These are phyloP conservation scores for Speoplatyrhinus poulsoni DNA, from an alignment of 2,113 vertebrate species.

Conservation along the genomic window DNA sequence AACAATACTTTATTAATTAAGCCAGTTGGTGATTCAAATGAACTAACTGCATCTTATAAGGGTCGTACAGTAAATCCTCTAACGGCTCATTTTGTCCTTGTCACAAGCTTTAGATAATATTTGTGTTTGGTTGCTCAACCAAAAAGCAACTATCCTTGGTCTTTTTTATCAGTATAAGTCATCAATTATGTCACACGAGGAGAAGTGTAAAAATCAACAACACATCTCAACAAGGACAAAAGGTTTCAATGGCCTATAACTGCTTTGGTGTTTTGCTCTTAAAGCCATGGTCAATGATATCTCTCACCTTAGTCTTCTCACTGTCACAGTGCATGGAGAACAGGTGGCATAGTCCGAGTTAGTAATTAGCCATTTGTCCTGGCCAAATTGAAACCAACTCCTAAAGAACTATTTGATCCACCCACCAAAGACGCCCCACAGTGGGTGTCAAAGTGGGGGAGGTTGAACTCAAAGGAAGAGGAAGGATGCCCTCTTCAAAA, in stretches of 20 bases:
- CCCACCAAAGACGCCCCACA: constrained; percentile 32
- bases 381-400: constrained; percentile 37
- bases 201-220: constrained; percentile 37
- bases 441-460: constrained; percentile 64
- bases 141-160: constrained; percentile 34
- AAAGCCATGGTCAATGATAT: constrained; percentile 55
- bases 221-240: constrained; percentile 23
- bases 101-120: constrained; percentile 38
- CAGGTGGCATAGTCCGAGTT: constrained; percentile 39
- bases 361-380: constrained; percentile 57
- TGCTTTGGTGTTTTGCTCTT: constrained; percentile 13
- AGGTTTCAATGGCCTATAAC: background rate
- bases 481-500: constrained; percentile 71
- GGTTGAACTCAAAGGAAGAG: constrained; percentile 60
- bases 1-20: too few relatives aligned
- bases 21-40: too few relatives aligned
- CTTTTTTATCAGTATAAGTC: constrained; percentile 12
- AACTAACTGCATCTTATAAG: too few relatives aligned
- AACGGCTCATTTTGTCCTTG: constrained; percentile 12
- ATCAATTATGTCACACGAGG: constrained; percentile 20
- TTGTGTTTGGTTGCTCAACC: constrained; percentile 8
- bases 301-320: background rate
- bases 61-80: too few relatives aligned
- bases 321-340: background rate
- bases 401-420: constrained; percentile 38